Conservation (phyloP, 2,113 vertebrate genomes). For the Triplophysa rosa region DNA sequence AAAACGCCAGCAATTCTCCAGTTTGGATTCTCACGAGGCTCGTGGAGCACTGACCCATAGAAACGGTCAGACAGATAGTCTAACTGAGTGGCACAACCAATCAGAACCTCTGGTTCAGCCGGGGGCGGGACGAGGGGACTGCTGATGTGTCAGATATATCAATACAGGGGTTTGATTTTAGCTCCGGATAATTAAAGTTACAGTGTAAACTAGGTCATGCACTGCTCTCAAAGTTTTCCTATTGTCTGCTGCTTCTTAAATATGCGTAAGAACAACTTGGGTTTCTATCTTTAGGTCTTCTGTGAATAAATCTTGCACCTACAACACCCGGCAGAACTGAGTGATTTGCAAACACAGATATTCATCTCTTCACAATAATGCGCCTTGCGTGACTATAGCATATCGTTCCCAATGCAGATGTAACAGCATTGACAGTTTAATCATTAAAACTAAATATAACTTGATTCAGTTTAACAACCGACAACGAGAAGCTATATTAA, state of each 20-base stretch:
- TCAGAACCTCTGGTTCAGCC: neutral
- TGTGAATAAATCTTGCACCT: neutral
- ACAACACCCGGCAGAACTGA: slow-evolving; percentile 1
- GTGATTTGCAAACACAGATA: slow-evolving; percentile 2
- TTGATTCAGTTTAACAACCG: neutral
- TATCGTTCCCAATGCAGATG: neutral
- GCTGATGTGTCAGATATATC: neutral
- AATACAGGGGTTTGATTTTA: neutral
- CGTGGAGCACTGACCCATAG: neutral
- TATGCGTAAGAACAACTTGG: neutral
- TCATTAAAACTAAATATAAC: slow-evolving; percentile 16
- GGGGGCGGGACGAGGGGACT: neutral
- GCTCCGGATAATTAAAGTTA: neutral
- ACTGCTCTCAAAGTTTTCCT: slow-evolving; percentile 2
- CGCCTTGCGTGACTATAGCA: neutral
- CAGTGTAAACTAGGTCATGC: slow-evolving; percentile 26
- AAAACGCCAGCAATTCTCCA: neutral
- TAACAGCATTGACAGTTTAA: slow-evolving; percentile 3
- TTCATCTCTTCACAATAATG: neutral
- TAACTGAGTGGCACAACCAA: too few species aligned
- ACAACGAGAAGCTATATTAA: neutral
- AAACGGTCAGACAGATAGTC: neutral
- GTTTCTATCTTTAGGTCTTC: slow-evolving; percentile 12
- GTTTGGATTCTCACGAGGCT: neutral
- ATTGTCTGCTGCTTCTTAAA: neutral